Evolutionary conservation across 2,113 vertebrate species (phyloP).

Genomic region (Rhea americana): DNA sequence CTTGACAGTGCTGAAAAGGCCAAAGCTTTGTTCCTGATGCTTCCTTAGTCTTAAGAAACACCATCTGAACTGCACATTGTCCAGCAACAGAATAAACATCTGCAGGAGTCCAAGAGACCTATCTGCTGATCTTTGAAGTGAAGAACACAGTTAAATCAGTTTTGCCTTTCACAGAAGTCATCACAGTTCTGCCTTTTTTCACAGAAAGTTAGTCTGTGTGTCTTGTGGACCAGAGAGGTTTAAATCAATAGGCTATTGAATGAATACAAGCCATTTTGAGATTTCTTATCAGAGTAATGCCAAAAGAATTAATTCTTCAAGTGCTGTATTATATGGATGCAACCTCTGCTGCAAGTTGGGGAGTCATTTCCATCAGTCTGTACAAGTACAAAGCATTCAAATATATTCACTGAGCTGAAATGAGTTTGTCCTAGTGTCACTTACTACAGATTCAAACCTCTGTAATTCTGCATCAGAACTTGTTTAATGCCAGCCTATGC

Average conservation of each 20-base stretch:
- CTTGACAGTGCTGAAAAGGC: not conserved
- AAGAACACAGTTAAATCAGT: not conserved
- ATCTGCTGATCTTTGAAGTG: not conserved
- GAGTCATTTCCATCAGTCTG: not conserved
- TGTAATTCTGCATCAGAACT: not conserved
- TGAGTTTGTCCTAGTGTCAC: not conserved
- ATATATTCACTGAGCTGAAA: not conserved
- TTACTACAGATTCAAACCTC: not conserved
- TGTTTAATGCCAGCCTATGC: not conserved
- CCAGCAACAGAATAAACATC: constrained; percentile 19
- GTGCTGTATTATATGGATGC: not conserved
- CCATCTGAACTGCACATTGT: not conserved
- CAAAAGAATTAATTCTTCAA: not conserved
- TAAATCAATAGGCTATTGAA: not conserved
- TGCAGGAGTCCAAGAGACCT: constrained; percentile 5
- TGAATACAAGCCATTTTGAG: not conserved
- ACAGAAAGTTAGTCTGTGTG: not conserved
- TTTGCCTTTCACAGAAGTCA: not conserved
- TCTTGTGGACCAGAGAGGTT: not conserved
- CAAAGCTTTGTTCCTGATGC: not conserved
- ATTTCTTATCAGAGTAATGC: not conserved
- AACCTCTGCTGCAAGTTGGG: not conserved
- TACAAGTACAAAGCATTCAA: not conserved
- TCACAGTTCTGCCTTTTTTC: not conserved
- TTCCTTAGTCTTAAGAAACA: not conserved